Evolutionary conservation across 2,113 vertebrate genomes (phyloP).

Genomic region (Pomatostomus ruficeps): DNA sequence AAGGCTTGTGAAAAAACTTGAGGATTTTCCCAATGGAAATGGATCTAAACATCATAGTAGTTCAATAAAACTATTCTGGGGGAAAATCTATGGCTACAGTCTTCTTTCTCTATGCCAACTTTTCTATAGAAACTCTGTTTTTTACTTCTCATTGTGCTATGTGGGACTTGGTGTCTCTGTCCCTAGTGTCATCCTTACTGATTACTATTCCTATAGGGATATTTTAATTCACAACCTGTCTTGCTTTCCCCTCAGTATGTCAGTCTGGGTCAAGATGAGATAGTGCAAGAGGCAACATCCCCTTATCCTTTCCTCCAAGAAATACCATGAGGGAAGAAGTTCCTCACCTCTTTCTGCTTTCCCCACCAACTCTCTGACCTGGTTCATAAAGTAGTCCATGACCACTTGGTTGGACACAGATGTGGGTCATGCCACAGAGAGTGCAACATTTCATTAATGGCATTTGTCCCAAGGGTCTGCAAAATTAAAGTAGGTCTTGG

Average conservation of each 20-base stretch:
- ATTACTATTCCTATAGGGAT: not conserved
- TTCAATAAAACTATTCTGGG: not conserved
- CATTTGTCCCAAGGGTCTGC: not conserved
- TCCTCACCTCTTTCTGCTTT: not conserved
- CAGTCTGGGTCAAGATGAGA: not conserved
- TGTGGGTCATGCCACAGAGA: not conserved
- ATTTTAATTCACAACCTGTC: not conserved
- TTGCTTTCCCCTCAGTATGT: not conserved
- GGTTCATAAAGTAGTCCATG: not conserved
- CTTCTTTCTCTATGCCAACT: not conserved
- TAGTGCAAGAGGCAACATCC: not conserved
- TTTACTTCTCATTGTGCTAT: not conserved
- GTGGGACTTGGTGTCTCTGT: not conserved
- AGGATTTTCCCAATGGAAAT: not conserved
- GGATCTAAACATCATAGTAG: not conserved
- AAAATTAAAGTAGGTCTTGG: not conserved
- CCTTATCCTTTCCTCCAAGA: not conserved
- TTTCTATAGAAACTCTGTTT: not conserved
- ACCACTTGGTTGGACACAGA: not conserved
- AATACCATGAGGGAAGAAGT: not conserved
- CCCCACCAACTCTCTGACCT: not conserved
- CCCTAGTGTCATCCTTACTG: not conserved
- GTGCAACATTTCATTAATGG: not conserved
- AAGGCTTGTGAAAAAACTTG: not conserved
- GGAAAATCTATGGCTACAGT: not conserved